Percentiles rank a stretch among this genome's conserved stretches.
Conservation (phyloP, 2,113 vertebrate species). For the Perca fluviatilis region DNA sequence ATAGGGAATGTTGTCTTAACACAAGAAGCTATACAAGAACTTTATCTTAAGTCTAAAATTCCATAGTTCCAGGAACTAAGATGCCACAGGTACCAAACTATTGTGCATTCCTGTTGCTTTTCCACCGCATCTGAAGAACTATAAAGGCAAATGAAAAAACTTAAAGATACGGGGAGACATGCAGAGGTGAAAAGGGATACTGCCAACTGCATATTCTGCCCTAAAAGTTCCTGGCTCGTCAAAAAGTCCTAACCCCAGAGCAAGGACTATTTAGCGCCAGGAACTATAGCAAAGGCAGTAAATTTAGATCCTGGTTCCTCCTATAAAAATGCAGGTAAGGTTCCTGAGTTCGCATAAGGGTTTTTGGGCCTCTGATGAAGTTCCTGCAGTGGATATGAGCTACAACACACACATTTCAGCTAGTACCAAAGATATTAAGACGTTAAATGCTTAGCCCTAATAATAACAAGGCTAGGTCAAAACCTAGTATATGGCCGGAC, state of each 20-base stretch:
- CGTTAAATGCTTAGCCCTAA: not conserved
- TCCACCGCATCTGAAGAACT: too few species aligned
- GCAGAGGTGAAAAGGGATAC: not conserved
- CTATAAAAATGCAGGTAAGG: not conserved
- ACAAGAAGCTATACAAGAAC: not conserved
- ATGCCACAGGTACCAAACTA: too few species aligned
- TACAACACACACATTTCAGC: not conserved
- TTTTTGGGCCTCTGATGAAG: not conserved
- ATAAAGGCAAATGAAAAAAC: too few species aligned
- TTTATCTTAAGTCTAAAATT: too few species aligned
- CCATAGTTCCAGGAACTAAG: too few species aligned
- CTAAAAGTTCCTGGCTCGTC: not conserved
- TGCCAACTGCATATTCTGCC: not conserved
- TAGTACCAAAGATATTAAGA: not conserved
- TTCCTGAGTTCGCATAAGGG: constrained; percentile 1
- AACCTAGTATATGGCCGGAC: too few species aligned
- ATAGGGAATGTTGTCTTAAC: not conserved
- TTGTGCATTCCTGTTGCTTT: too few species aligned
- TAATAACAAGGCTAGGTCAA: too few species aligned
- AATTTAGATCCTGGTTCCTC: not conserved
- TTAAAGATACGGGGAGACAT: not conserved
- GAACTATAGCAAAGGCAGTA: not conserved
- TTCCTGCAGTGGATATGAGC: not conserved
- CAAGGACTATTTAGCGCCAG: not conserved
- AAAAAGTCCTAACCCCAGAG: not conserved